Evolutionary conservation across 92 coral and sea anemone genomes (phyloP).

Genomic region (Phenganax subtilis): DNA sequence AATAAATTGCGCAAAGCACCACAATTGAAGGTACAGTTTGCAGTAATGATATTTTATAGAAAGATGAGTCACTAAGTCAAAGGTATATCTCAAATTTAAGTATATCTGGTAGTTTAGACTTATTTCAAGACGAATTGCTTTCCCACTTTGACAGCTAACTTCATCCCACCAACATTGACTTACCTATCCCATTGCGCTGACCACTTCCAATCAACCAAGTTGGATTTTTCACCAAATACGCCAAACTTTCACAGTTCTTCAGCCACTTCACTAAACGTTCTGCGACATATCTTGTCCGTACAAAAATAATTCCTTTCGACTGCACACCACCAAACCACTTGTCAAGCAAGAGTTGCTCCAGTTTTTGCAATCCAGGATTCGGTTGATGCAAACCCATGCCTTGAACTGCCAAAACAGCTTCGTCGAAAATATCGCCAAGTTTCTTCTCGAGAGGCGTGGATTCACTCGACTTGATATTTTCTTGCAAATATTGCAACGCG

Average conservation of each 20-base stretch:
- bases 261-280: slow-evolving; percentile 65
- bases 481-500: slow-evolving; percentile 56
- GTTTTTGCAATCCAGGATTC: slow-evolving; percentile 60
- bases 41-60: no score
- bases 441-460: slow-evolving; percentile 24
- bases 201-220: slow-evolving; percentile 75
- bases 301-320: slow-evolving; percentile 67
- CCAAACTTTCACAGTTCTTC: slow-evolving; percentile 47
- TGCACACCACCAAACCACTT: slow-evolving; percentile 30
- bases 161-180: neutral
- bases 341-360: slow-evolving; percentile 48
- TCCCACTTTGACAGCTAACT: neutral
- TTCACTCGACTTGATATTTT: slow-evolving; percentile 46
- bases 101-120: no score
- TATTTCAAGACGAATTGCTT: no score
- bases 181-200: slow-evolving; percentile 62
- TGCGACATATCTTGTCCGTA: slow-evolving; percentile 62
- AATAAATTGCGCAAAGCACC: no score
- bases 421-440: slow-evolving; percentile 51
- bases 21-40: no score
- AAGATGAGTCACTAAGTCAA: no score
- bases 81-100: no score
- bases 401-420: slow-evolving; percentile 47
- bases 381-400: slow-evolving; percentile 39
- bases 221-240: slow-evolving; percentile 50